Conservation (phyloP, 2,113 vertebrate genomes). For the Burhinus bistriatus region DNA sequence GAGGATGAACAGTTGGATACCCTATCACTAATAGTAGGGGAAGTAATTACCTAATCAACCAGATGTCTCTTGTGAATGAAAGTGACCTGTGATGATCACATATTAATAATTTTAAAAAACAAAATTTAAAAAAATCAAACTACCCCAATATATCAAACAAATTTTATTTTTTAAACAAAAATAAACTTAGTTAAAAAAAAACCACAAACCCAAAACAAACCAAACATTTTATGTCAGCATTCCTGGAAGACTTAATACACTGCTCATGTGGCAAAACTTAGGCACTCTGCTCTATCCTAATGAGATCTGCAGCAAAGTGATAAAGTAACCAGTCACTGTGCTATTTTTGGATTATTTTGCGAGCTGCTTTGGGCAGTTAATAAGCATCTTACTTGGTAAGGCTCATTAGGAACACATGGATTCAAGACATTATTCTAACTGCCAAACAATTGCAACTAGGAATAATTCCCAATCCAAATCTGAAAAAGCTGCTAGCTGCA, state of each 20-base stretch:
- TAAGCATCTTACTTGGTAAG: conserved; percentile 53
- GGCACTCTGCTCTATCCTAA: neutral
- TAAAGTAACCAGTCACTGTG: conserved; percentile 37
- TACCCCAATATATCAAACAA: neutral
- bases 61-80: neutral
- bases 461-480: neutral
- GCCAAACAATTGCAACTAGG: neutral
- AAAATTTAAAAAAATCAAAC: neutral
- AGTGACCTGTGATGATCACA: neutral
- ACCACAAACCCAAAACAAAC: neutral
- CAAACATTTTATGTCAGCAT: neutral
- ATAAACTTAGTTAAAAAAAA: neutral
- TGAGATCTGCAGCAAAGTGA: conserved; percentile 44
- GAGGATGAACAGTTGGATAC: neutral
- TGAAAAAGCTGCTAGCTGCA: neutral
- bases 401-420: neutral
- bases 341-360: conserved; percentile 47
- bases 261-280: neutral
- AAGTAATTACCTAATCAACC: neutral
- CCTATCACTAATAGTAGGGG: neutral
- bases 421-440: neutral
- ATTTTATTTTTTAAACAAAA: neutral
- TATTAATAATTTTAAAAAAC: neutral
- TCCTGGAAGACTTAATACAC: neutral
- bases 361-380: conserved; percentile 25